Evolutionary conservation across 92 coral and sea anemone genomes (phyloP), one percentile per base, ranked within the genome.

Genomic region (Galaxea fascicularis): DNA sequence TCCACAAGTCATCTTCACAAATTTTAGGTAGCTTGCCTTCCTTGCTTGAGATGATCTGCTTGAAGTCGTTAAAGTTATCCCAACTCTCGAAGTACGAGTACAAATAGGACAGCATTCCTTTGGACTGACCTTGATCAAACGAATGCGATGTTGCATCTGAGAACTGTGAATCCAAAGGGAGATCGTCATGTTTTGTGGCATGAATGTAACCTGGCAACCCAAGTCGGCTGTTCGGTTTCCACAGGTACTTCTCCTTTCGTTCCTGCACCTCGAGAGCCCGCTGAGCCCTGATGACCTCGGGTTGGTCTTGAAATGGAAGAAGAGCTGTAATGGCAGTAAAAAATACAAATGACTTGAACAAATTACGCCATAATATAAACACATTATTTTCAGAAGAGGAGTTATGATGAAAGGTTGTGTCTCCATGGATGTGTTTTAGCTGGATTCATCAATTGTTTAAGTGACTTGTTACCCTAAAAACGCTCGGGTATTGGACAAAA

Each of bases 91-190:
- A 70, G 20, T 87, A 66, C 39, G 94, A 90, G 65, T 30, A 65
- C 49, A 92, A 62, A 73, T 90, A 82, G 25, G 87, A 45, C 39
- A 94, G 74, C 15, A 92, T 95, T 30, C 92, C 98, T 20, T 54
- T 62, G 17, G 90, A n/a, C 41, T 89, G 87, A 13, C 95, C 93
- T 52, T 53, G 51, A 9, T 85, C 76, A 45, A 94, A 94, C 26
- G 95, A 90, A 49, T 74, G 86, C 14, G 53, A 58, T 20, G 90
- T 86, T 20, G 87, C 92, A 60, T 85, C 78, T 4, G 95, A 87
- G 53, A 94, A 92, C 77, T 90, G 95, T 0, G 95, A 90, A 65
- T 94, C 83, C 53, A 51, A 27, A 0, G 95, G 98, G 65, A 94
- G 87, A 52, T 94, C 94, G 53, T 57, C 83, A 53, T 92, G 95